Evolutionary conservation across 2,113 vertebrate genomes (phyloP), one percentile per base, ranked within the genome.

Genomic region (Scortum barcoo): DNA sequence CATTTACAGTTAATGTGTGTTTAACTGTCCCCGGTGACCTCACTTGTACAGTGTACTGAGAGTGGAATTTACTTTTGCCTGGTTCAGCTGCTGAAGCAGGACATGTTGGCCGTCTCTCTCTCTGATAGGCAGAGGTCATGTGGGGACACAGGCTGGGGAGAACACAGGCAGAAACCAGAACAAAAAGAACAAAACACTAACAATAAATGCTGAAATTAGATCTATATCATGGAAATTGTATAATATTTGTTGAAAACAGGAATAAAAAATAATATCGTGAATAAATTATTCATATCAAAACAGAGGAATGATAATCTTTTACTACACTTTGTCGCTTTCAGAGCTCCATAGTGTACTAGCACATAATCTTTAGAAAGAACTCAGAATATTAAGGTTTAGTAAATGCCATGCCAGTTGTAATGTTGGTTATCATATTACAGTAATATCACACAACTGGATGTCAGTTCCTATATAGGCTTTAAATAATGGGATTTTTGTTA

Each of bases 91-190:
- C 57, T 74, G 44, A 11, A 51, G 19, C 20, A 9, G 22, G 44
- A 13, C 22, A 36, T 13, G 46, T 62, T 38, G 20, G 44, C 50
- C 28, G 3, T 30, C 48, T 44, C 9, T 26, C 40, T 28, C 51
- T 33, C 63, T 53, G 73, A 58, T 36, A 50, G 63, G 38, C 8
- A 17, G 75, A 58, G 75, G 68, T 58, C 53, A 68, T 48, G 53
- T 38, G 63, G 40, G 72, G 62, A 67, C 62, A 76, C 12, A 2
- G 50, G 73, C 4, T 13, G 26, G 65, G 65, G 42, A 17, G 57
- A 40, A 12, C 42, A 19, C 44, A 33, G 9, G 17, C 26, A 38
- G 44, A 14, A 44, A 26, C n/a, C n/a, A n/a, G n/a, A n/a, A n/a
- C n/a, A n/a, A n/a, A n/a, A n/a, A n/a, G n/a, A n/a, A n/a, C n/a